Evolutionary conservation across 37 sponge, comb jelly and placozoan species (phyloP).

Genomic region (Aplysina aerophoba): DNA sequence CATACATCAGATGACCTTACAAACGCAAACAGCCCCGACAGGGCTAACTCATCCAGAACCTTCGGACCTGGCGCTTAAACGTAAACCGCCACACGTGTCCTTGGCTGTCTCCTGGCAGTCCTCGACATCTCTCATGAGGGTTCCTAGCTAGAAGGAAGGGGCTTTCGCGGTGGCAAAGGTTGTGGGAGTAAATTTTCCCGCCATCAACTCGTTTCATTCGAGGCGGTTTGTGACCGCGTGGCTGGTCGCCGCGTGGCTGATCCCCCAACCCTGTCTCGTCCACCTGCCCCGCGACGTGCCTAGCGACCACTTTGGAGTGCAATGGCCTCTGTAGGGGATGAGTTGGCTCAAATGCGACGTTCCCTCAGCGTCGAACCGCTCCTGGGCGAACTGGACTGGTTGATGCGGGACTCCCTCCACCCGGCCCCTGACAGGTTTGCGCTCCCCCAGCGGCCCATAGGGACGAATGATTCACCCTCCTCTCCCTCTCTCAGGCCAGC

Average conservation of each 20-base stretch:
- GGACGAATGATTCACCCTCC: background rate
- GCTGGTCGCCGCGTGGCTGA: too few relatives aligned
- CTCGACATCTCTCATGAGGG: background rate
- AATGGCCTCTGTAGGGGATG: background rate
- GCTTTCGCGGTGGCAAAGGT: background rate
- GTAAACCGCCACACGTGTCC: background rate
- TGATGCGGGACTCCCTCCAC: conserved; percentile 19
- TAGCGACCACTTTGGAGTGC: background rate
- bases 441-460: background rate
- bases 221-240: background rate
- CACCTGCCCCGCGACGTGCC: background rate
- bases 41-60: conserved; percentile 6
- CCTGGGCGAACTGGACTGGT: conserved; percentile 55
- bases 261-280: background rate
- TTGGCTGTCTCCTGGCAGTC: conserved; percentile 1
- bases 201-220: background rate
- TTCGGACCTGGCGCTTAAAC: conserved; percentile 4
- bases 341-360: conserved; percentile 34
- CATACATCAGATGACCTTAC: conserved; percentile 30
- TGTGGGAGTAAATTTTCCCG: conserved; percentile 16
- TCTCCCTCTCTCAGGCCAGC: background rate
- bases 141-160: conserved; percentile 5
- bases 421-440: background rate
- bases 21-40: conserved; percentile 33
- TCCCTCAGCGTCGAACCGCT: conserved; percentile 66